Base-by-base conservation (phyloP, 2,113 vertebrate species). In the Montifringilla adamsi region DNA sequence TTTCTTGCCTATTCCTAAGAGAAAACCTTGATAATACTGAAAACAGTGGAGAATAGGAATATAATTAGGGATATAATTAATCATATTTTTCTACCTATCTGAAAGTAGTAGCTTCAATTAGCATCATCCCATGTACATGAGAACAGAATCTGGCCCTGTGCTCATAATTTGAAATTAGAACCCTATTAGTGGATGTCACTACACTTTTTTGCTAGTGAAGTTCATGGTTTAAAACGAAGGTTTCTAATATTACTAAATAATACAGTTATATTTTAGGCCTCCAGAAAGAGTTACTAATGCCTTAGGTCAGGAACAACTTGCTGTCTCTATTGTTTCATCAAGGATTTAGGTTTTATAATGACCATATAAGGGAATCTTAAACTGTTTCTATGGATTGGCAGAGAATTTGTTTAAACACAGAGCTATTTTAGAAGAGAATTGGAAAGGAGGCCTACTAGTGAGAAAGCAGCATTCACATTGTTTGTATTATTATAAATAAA, bases 381-480 rank as follows among this genome's bases (percentile, higher is more conserved):
- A 95, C 89, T 94, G 90, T 90, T 91, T 96, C 88, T 96, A 97
- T 84, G 96, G 97, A 97, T 94, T 95, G 97, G 94, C 78, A 95
- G 95, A 82, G 84, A 83, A 96, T 96, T 96, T 97, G 96, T 97
- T 97, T 97, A 98, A 97, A 97, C 74, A 94, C 87, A 95, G 89
- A 94, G 93, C 90, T 97, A 94, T 97, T 98, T 98, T 96, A 93
- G 97, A 97, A 96, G 78, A 95, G 93, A 97, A 97, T 66, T 94
- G 95, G 95, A 96, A 97, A 92, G 89, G 50, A 96, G 93, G 84
- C 74, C 92, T 92, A 89, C 87, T 95, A 93, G 77, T 82, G 55
- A 95, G 84, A 93, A 96, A 90, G 37, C 88, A 84, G 72, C n/a
- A 77, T 94, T 89, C 68, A 64, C 87, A 87, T 88, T 94, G 91